Evolutionary conservation across 2,888 invertebrate genomes (phyloP).

Genomic region (Epinotia brunnichana): DNA sequence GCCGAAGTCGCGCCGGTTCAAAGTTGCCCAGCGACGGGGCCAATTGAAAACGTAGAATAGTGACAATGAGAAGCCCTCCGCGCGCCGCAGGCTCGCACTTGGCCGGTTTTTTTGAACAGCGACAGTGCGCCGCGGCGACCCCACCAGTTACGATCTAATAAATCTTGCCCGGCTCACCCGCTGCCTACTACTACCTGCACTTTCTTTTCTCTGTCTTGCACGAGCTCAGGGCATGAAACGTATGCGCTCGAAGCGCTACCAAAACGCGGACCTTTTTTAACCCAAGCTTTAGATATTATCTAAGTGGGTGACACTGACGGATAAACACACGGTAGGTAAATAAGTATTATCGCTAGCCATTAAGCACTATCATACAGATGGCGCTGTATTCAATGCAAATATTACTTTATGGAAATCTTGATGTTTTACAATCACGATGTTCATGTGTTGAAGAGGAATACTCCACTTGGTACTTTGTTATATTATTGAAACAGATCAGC

Average conservation of each 20-base stretch:
- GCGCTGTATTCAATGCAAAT: too few relatives aligned
- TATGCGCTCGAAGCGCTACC: slow-evolving; percentile 62
- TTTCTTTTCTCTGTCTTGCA: slow-evolving; percentile 81
- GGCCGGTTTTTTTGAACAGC: slow-evolving; percentile 58
- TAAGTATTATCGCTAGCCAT: slow-evolving; percentile 31
- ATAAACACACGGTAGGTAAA: slow-evolving; percentile 39
- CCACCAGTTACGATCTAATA: slow-evolving; percentile 81
- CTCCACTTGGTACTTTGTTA: too few relatives aligned
- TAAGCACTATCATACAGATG: slow-evolving; percentile 13
- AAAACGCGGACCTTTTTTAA: slow-evolving; percentile 59
- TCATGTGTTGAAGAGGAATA: too few relatives aligned
- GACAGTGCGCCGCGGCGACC: slow-evolving; percentile 68
- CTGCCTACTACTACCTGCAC: slow-evolving; percentile 76
- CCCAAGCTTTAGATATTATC: slow-evolving; percentile 55
- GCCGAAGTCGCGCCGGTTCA: slow-evolving; percentile 22
- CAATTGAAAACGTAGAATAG: slow-evolving; percentile 24
- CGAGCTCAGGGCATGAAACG: slow-evolving; percentile 59
- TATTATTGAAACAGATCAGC: too few relatives aligned
- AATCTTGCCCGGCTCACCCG: slow-evolving; percentile 69
- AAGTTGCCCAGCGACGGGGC: slow-evolving; percentile 20
- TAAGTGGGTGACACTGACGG: slow-evolving; percentile 44
- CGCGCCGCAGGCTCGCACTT: slow-evolving; percentile 39
- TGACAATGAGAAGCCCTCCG: slow-evolving; percentile 32
- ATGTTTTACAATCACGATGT: too few relatives aligned
- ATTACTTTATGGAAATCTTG: too few relatives aligned